phyloP scores from a whole-genome alignment of 2,113 vertebrate genomes.

The Mola mola region DNA sequence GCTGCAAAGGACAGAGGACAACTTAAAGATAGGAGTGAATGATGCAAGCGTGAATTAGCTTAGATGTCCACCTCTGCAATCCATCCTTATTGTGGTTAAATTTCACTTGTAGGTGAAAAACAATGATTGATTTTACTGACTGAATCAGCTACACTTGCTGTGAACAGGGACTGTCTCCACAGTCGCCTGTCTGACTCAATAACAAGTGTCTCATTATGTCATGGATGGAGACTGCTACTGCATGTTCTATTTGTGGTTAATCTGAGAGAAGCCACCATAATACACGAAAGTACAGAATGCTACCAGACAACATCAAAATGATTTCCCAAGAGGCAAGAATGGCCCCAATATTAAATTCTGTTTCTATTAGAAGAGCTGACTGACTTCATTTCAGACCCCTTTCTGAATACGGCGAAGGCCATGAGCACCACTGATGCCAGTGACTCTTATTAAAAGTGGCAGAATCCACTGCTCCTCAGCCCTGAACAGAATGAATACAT shows the following conservation, averaged over 20 bases:
- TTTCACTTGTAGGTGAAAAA: too few relatives aligned
- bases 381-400: slow-evolving; percentile 27
- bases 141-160: too few relatives aligned
- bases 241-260: too few relatives aligned
- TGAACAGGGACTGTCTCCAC: too few relatives aligned
- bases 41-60: background rate
- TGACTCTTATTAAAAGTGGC: slow-evolving; percentile 6
- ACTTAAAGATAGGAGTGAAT: background rate
- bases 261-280: background rate
- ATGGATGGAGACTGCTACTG: too few relatives aligned
- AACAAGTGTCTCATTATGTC: too few relatives aligned
- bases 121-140: too few relatives aligned
- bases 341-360: slow-evolving; percentile 20
- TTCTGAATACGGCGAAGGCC: background rate
- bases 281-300: background rate
- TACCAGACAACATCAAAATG: background rate
- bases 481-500: too few relatives aligned
- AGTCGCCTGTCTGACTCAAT: too few relatives aligned
- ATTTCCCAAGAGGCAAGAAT: slow-evolving; percentile 16
- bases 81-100: too few relatives aligned
- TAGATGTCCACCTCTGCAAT: background rate
- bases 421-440: background rate
- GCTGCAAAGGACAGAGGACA: slow-evolving; percentile 76
- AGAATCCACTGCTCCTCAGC: slow-evolving; percentile 20
- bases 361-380: slow-evolving; percentile 18